Conservation (phyloP, 2,113 vertebrate species). For the Astur gentilis region DNA sequence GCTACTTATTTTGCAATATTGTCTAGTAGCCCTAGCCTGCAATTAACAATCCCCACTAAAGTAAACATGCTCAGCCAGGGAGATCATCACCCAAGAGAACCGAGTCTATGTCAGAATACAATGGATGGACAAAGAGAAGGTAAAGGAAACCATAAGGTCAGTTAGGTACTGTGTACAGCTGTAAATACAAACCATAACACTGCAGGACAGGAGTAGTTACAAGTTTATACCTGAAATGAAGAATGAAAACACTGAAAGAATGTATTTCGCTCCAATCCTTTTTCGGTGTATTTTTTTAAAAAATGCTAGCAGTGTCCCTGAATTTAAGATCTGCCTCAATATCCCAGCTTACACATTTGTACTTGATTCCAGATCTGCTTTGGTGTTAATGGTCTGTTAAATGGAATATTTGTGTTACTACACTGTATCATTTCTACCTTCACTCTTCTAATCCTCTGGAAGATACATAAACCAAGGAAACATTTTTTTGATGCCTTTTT, state of each 20-base stretch:
- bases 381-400: background rate
- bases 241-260: background rate
- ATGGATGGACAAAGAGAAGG: background rate
- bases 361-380: background rate
- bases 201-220: background rate
- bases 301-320: background rate
- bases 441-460: background rate
- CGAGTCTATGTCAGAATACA: background rate
- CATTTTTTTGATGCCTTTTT: background rate
- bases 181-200: background rate
- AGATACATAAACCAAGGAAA: background rate
- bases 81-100: background rate
- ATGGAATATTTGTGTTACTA: background rate
- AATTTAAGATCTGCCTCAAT: background rate
- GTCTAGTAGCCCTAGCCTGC: background rate
- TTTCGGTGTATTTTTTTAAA: background rate
- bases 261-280: background rate
- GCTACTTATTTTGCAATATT: background rate
- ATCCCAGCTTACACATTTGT: background rate
- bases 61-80: background rate
- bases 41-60: background rate
- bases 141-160: background rate
- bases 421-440: background rate
- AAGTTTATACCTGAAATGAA: background rate
- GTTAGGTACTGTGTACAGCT: background rate